phyloP scores from a whole-genome alignment of 2,797 vertebrate genomes.

The Paratrypauchen microcephalus region DNA sequence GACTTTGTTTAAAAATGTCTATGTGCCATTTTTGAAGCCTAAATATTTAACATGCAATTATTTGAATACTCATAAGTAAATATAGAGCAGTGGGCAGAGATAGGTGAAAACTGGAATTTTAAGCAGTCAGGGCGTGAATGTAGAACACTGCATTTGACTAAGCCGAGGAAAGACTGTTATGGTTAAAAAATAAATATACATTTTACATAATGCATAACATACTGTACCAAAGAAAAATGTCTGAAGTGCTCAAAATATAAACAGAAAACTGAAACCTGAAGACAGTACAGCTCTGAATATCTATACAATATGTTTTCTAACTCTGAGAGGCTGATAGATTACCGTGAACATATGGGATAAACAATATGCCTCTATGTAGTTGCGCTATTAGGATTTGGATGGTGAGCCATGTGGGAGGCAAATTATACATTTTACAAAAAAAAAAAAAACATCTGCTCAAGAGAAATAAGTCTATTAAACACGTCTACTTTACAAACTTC shows the following conservation, averaged over 20 bases:
- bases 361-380: neutral
- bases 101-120: too few species aligned
- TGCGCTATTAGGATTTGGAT: conserved; percentile 2
- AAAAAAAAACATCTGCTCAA: neutral
- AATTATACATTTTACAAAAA: conserved; percentile 2
- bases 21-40: too few species aligned
- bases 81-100: too few species aligned
- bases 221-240: neutral
- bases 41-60: too few species aligned
- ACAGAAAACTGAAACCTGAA: neutral
- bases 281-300: neutral
- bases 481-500: neutral
- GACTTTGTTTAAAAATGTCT: too few species aligned
- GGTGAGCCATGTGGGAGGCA: neutral
- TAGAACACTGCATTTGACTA: too few species aligned
- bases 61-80: too few species aligned
- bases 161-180: too few species aligned
- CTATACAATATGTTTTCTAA: neutral
- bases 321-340: neutral
- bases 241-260: neutral
- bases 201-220: neutral
- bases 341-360: neutral
- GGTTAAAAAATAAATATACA: too few species aligned
- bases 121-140: too few species aligned
- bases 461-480: neutral